A percentile compares a stretch with the other conserved stretches of the same genome.
These are phyloP conservation scores for Metallyticus violacea DNA, from an alignment of 2,888 invertebrate species.

Conservation along the genomic window DNA sequence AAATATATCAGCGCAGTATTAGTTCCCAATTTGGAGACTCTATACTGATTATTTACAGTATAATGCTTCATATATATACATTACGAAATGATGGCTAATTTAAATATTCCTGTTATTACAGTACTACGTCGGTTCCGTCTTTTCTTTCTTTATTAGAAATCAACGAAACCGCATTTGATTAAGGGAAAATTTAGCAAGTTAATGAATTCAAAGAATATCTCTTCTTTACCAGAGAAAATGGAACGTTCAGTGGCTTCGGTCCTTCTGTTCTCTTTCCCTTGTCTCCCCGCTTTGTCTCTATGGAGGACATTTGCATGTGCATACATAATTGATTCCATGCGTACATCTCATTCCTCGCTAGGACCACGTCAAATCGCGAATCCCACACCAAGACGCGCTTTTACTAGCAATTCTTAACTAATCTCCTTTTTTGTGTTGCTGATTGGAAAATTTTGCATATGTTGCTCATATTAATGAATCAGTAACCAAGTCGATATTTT, in stretches of 20 bases:
- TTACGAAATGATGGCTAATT: too few relatives aligned
- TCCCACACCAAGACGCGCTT: neutral
- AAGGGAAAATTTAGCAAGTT: neutral
- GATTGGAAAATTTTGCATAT: too few relatives aligned
- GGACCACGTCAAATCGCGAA: neutral
- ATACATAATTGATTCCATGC: neutral
- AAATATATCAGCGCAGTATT: too few relatives aligned
- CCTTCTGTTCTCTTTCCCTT: neutral
- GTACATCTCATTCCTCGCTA: neutral
- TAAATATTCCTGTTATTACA: too few relatives aligned
- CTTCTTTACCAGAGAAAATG: neutral
- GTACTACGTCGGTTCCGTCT: too few relatives aligned
- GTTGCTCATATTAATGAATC: too few relatives aligned
- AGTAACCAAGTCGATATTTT: too few relatives aligned
- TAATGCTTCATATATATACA: too few relatives aligned
- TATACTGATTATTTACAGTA: too few relatives aligned
- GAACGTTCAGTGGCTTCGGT: neutral
- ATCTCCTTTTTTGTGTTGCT: neutral
- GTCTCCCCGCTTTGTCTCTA: neutral
- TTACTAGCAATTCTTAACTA: neutral
- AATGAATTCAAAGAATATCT: neutral
- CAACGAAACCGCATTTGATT: neutral
- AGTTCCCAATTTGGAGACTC: too few relatives aligned
- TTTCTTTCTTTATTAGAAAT: too few relatives aligned
- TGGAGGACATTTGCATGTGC: neutral